These are phyloP conservation scores for Anarrhichthys ocellatus DNA, from an alignment of 2,113 vertebrate genomes.

Conservation along the genomic window DNA sequence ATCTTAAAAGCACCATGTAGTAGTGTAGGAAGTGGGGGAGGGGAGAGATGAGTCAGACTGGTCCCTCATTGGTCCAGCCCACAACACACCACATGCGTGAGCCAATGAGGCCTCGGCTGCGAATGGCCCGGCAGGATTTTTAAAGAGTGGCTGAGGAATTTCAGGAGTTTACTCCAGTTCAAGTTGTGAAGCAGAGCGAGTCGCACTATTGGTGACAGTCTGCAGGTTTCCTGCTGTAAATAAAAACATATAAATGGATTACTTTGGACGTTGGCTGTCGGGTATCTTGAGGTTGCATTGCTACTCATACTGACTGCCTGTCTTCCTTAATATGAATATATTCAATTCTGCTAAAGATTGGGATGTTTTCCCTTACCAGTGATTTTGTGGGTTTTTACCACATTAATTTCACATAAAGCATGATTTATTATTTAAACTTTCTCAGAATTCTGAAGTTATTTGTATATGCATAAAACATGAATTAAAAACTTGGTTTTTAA, in stretches of 20 bases:
- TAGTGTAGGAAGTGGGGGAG: slow-evolving; percentile 35
- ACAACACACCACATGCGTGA: slow-evolving; percentile 82
- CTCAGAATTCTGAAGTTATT: not conserved
- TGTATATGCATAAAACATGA: not conserved
- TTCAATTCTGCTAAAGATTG: not conserved
- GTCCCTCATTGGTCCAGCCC: slow-evolving; percentile 74
- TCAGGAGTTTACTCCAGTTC: slow-evolving; percentile 80
- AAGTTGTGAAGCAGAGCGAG: slow-evolving; percentile 33
- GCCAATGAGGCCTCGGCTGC: slow-evolving; percentile 71
- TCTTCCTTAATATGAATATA: not conserved
- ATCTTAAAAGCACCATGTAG: slow-evolving; percentile 16
- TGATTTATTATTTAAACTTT: not conserved
- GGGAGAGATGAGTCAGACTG: not conserved
- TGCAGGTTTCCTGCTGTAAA: not conserved
- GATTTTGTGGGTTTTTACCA: not conserved
- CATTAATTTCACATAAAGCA: not conserved
- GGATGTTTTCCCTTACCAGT: too few relatives aligned
- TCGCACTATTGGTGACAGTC: not conserved
- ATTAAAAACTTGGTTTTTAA: too few relatives aligned
- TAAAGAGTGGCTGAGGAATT: slow-evolving; percentile 34
- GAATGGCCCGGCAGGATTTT: slow-evolving; percentile 23
- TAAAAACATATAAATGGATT: too few relatives aligned
- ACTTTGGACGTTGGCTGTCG: not conserved
- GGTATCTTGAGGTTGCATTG: not conserved
- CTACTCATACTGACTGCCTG: not conserved